Conservation (phyloP, 2,888 invertebrate genomes). For the Argyresthia albistria region DNA sequence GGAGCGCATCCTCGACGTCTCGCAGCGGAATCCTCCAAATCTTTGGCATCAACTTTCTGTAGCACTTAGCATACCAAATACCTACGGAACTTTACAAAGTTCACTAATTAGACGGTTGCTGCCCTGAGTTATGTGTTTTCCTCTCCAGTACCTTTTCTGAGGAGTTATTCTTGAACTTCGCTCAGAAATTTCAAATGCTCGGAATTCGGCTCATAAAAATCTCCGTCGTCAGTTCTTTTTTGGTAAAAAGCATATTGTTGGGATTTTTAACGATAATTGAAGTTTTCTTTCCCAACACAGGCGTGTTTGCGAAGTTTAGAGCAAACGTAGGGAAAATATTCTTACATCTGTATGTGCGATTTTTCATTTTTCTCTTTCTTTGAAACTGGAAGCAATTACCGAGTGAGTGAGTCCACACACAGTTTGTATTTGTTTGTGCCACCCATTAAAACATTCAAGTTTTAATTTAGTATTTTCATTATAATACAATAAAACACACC, state of each 20-base stretch:
- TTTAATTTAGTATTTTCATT: too few relatives aligned
- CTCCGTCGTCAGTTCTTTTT: not conserved
- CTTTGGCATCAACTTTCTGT: not conserved
- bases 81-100: not conserved
- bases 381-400: not conserved
- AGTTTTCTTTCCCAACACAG: too few relatives aligned
- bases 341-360: not conserved
- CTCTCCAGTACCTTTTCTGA: not conserved
- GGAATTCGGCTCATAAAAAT: not conserved
- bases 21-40: not conserved
- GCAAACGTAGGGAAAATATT: not conserved
- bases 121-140: constrained; percentile 4
- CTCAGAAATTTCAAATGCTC: not conserved
- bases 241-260: too few relatives aligned
- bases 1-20: not conserved
- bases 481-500: too few relatives aligned
- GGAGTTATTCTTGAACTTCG: not conserved
- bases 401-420: not conserved
- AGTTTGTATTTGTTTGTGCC: too few relatives aligned
- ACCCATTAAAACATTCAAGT: too few relatives aligned
- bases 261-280: too few relatives aligned
- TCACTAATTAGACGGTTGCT: constrained; percentile 4
- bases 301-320: too few relatives aligned
- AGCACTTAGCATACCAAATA: constrained; percentile 4
- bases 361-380: not conserved